phyloP scores from a whole-genome alignment of 2,797 vertebrate species.

The Sciurus carolinensis region DNA sequence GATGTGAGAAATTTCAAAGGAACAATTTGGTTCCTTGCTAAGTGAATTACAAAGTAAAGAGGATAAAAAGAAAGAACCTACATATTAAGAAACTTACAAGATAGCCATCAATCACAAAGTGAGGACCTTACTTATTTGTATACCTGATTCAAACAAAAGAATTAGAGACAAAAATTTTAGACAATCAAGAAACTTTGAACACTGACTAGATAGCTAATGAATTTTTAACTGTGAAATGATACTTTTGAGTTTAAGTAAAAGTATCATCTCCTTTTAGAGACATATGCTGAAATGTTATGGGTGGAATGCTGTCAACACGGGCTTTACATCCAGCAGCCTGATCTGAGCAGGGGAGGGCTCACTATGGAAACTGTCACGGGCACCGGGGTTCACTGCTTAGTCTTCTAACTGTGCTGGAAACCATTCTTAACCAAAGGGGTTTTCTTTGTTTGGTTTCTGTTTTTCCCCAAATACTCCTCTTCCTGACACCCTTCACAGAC shows the following conservation, averaged over 20 bases:
- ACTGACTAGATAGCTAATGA: not conserved
- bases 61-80: not conserved
- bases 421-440: not conserved
- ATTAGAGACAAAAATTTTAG: not conserved
- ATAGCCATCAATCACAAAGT: not conserved
- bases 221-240: not conserved
- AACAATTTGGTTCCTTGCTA: constrained; percentile 4
- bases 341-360: not conserved
- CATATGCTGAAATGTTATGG: not conserved
- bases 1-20: not conserved
- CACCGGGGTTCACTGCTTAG: not conserved
- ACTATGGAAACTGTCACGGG: not conserved
- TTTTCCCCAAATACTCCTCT: not conserved
- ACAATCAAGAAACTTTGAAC: not conserved
- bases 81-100: not conserved
- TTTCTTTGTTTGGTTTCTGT: too few species aligned
- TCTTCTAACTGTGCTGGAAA: not conserved
- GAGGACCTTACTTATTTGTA: not conserved
- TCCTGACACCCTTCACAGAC: not conserved
- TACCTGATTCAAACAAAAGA: constrained; percentile 33
- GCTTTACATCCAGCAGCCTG: not conserved
- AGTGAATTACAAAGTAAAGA: not conserved
- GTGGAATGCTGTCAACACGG: not conserved
- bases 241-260: constrained; percentile 48
- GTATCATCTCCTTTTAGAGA: not conserved